A percentile compares a stretch with the other conserved stretches of the same genome.
These are phyloP conservation scores for Zhengitettix transpicula DNA, from an alignment of 2,888 invertebrate genomes.

Conservation along the genomic window DNA sequence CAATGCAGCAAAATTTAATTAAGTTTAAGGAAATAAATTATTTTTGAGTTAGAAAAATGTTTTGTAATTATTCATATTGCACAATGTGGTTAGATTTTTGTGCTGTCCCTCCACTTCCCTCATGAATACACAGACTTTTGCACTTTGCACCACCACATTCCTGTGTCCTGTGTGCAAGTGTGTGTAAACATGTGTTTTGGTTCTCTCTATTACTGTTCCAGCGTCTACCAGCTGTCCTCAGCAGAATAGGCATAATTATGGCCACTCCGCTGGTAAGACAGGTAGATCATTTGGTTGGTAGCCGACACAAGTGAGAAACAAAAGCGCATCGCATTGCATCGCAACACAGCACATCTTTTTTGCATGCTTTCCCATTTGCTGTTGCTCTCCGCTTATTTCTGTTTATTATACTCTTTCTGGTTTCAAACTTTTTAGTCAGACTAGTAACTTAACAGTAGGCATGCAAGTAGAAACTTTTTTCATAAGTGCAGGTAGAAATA, in stretches of 20 bases:
- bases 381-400: background rate
- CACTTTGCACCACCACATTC: too few species aligned
- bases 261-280: conserved; percentile 85
- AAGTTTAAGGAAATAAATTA: too few species aligned
- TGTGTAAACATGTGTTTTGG: conserved; percentile 6
- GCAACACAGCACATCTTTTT: background rate
- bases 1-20: too few species aligned
- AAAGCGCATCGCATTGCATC: conserved; percentile 7
- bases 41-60: too few species aligned
- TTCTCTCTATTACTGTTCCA: conserved; percentile 34
- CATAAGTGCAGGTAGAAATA: too few species aligned
- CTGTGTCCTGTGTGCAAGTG: background rate
- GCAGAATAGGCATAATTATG: conserved; percentile 91
- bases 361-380: background rate
- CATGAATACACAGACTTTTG: too few species aligned
- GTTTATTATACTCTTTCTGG: background rate
- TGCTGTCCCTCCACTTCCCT: too few species aligned
- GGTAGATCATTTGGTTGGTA: conserved; percentile 11
- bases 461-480: too few species aligned
- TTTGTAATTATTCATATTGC: too few species aligned
- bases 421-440: too few species aligned
- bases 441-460: too few species aligned
- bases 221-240: conserved; percentile 90
- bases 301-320: conserved; percentile 3
- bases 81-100: too few species aligned